Evolutionary conservation across 2,113 vertebrate species (phyloP).

Genomic region (Cheilinus undulatus): DNA sequence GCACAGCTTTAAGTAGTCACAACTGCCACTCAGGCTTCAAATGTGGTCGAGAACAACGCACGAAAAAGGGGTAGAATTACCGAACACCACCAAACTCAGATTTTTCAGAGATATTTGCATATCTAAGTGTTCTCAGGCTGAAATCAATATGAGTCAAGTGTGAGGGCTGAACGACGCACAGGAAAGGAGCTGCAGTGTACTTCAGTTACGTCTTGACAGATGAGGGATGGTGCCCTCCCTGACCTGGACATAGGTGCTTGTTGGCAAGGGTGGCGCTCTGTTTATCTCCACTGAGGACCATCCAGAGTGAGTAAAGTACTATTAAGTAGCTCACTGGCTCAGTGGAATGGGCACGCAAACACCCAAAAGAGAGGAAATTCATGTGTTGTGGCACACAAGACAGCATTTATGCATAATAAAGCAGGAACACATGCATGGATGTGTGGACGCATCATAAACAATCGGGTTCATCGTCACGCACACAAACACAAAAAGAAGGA

Average conservation of each 20-base stretch:
- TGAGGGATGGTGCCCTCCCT: constrained; percentile 19
- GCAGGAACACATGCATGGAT: constrained; percentile 1
- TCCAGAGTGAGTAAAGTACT: constrained; percentile 33
- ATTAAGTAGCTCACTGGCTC: constrained; percentile 43
- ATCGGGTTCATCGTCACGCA: constrained; percentile 5
- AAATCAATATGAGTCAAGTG: constrained; percentile 33
- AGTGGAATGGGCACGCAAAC: constrained; percentile 32
- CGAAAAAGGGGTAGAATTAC: constrained; percentile 44
- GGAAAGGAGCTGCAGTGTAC: background rate
- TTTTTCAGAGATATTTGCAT: constrained; percentile 43
- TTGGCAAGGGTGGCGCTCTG: background rate
- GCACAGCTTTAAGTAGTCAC: constrained; percentile 60
- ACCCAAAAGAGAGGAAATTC: constrained; percentile 18
- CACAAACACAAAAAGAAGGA: background rate
- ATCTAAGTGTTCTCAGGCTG: constrained; percentile 48
- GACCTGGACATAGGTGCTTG: constrained; percentile 20
- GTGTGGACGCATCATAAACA: background rate
- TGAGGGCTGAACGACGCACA: background rate
- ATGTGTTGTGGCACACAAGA: constrained; percentile 20
- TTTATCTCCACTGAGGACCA: constrained; percentile 20
- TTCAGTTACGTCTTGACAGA: background rate
- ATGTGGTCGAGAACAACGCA: constrained; percentile 38
- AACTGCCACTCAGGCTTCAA: constrained; percentile 55
- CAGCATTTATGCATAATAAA: background rate
- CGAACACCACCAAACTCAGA: constrained; percentile 27